Evolutionary conservation across 2,888 invertebrate species (phyloP).

Genomic region (Eurytoma californica): DNA sequence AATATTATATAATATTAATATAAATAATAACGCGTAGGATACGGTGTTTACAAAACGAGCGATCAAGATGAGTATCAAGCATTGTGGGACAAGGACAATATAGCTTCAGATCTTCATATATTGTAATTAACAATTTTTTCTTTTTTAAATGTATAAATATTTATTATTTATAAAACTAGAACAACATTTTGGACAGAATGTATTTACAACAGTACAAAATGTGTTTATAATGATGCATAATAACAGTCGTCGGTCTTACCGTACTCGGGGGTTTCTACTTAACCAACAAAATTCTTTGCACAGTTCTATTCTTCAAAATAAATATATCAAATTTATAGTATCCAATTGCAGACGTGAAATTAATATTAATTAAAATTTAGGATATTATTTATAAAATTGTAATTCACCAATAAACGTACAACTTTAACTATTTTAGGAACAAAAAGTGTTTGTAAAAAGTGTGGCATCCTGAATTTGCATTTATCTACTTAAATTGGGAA

Average conservation of each 20-base stretch:
- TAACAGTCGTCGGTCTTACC: not conserved
- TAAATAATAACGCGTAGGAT: constrained; percentile 65
- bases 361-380: no score
- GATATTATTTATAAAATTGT: no score
- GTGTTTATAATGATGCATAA: no score
- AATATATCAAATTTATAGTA: no score
- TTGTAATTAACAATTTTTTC: constrained; percentile 46
- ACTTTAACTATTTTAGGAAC: no score
- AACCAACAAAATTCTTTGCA: not conserved
- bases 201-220: no score
- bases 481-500: no score
- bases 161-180: not conserved
- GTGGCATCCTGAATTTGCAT: no score
- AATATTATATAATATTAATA: not conserved
- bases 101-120: constrained; percentile 65
- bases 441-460: no score
- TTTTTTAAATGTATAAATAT: not conserved
- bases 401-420: no score
- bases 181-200: no score
- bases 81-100: constrained; percentile 77
- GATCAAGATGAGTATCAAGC: constrained; percentile 79
- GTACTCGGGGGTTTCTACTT: not conserved
- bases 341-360: no score
- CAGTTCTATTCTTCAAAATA: not conserved
- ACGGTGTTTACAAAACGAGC: constrained; percentile 78